Evolutionary conservation across 2,888 invertebrate species (phyloP), one percentile per base, ranked within the genome.

Genomic region (Dioctria linearis): DNA sequence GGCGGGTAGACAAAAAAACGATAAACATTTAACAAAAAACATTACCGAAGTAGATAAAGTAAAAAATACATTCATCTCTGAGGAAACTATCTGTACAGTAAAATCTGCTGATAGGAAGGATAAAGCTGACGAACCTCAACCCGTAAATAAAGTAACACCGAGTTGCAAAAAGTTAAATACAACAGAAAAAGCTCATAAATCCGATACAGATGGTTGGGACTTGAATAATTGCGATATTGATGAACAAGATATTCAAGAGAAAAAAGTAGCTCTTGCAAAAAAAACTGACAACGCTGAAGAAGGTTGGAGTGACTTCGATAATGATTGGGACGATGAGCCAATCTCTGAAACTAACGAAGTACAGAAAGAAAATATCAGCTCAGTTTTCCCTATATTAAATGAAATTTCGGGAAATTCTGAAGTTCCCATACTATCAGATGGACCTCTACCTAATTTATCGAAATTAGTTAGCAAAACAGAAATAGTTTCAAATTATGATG

Each of bases 241-340:
- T n/a, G 42, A 37, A 51, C 25, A 69, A 57, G 37, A 71, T 39
- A 37, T 76, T 9, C 54, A 43, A 61, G 81, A 80, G 40, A 51
- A 80, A 54, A 78, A 79, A 59, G 76, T 81, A 65, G 6, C 39
- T 57, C 13, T 73, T 40, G 78, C 46, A 3, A 69, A 76, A 42
- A 83, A 54, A 13, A 25, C 79, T 11, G 66, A 63, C 54, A 81
- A 80, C n/a, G 59, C 69, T 3, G 76, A 78, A 51, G 83, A 90
- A 0, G 90, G 90, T 1, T 91, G 91, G 91, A 90, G 91, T 86
- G 89, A 90, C 54, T 90, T 91, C 84, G 90, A 88, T 84, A 90
- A 90, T 83, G 90, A 90, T 90, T 90, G 88, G 9, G 86, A 88
- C 25, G 87, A 87, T 82, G 87, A 69, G 13, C 8, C 79, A 80